Evolutionary conservation across 2,888 invertebrate species (phyloP).

Genomic region (Polia nebulosa): DNA sequence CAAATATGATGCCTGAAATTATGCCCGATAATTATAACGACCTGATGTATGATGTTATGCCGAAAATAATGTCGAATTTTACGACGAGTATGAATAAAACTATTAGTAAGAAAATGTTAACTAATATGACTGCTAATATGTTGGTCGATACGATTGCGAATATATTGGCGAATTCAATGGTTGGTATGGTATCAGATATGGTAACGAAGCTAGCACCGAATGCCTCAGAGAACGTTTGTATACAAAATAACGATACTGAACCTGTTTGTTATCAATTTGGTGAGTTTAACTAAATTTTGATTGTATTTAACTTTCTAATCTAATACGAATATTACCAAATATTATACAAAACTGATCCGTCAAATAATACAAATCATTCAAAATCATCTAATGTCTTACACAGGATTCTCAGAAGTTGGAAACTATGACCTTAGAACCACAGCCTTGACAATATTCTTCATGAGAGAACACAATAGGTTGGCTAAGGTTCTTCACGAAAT

Average conservation of each 20-base stretch:
- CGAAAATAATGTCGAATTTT: conserved; percentile 46
- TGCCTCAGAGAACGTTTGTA: conserved; percentile 68
- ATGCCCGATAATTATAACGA: conserved; percentile 44
- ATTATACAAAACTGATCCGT: no score
- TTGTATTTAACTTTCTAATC: no score
- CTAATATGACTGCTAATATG: conserved; percentile 49
- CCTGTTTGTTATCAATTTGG: conserved; percentile 80
- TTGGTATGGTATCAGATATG: conserved; percentile 41
- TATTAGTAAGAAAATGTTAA: conserved; percentile 7
- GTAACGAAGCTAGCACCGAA: conserved; percentile 32
- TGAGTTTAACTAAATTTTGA: conserved; percentile 61
- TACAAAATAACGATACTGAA: conserved; percentile 74
- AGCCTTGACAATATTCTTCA: conserved; percentile 80
- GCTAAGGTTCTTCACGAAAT: conserved; percentile 75
- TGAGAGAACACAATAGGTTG: conserved; percentile 83
- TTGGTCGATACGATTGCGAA: conserved; percentile 50
- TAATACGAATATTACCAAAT: no score
- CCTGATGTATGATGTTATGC: conserved; percentile 27
- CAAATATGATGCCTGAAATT: conserved; percentile 51
- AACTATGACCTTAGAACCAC: conserved; percentile 81
- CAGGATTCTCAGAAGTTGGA: conserved; percentile 78
- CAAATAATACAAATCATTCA: no score
- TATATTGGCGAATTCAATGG: conserved; percentile 51
- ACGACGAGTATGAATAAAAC: conserved; percentile 32
- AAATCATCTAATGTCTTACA: no score